Conservation (phyloP, 2,797 vertebrate genomes). For the Anniella stebbinsi region DNA sequence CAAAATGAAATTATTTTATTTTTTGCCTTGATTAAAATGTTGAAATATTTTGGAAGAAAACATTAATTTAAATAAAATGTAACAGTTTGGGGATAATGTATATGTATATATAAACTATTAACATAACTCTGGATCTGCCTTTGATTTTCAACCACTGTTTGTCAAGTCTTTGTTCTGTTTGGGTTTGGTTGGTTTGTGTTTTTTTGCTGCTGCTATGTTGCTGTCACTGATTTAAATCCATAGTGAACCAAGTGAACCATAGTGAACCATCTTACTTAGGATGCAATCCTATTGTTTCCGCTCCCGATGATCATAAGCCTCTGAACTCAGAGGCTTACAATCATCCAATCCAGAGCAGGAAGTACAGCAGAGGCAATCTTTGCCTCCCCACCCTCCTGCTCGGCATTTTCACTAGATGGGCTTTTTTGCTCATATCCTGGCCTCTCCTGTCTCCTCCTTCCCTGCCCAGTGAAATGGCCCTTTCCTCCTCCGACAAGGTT, state of each 20-base stretch:
- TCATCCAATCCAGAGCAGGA: too few relatives aligned
- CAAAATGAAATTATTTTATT: slow-evolving; percentile 92
- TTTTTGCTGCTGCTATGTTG: not conserved
- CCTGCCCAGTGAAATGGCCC: too few relatives aligned
- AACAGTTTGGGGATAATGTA: slow-evolving; percentile 75
- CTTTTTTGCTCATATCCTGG: too few relatives aligned
- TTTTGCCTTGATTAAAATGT: slow-evolving; percentile 86
- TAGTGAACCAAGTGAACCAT: not conserved
- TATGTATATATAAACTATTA: slow-evolving; percentile 83
- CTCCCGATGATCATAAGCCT: too few relatives aligned
- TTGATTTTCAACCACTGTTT: slow-evolving; percentile 38
- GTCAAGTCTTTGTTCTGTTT: not conserved
- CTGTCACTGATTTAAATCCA: slow-evolving; percentile 1
- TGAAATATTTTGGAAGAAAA: slow-evolving; percentile 82
- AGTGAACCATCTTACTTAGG: not conserved
- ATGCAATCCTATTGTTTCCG: too few relatives aligned
- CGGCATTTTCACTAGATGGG: too few relatives aligned
- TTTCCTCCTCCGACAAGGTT: too few relatives aligned
- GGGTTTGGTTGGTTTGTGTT: not conserved
- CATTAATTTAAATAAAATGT: slow-evolving; percentile 83
- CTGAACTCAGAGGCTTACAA: too few relatives aligned
- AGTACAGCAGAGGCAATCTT: too few relatives aligned
- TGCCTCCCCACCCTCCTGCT: too few relatives aligned
- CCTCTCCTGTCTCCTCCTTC: too few relatives aligned
- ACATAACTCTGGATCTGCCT: slow-evolving; percentile 62